Evolutionary conservation across 2,888 invertebrate species (phyloP).

Genomic region (Hoplodrina blanda): DNA sequence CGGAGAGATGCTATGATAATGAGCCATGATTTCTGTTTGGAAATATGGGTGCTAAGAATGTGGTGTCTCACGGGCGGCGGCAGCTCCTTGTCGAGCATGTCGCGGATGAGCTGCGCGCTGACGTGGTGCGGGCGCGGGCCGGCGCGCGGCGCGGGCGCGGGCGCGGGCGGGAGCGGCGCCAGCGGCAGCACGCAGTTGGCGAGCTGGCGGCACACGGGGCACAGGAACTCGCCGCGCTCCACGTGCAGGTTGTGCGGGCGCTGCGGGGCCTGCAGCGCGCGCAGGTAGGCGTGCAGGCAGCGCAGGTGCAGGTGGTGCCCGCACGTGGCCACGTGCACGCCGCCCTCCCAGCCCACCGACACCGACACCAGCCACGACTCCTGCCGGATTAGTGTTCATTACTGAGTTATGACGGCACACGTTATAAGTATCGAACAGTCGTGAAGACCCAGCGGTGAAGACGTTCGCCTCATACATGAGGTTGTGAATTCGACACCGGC

Average conservation of each 20-base stretch:
- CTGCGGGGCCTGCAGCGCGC: slow-evolving; percentile 95
- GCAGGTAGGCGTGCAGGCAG: slow-evolving; percentile 97
- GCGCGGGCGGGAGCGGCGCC: slow-evolving; percentile 89
- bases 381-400: slow-evolving; percentile 72
- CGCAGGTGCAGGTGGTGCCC: slow-evolving; percentile 99
- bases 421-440: no score
- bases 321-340: slow-evolving; percentile 98
- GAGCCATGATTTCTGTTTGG: no score
- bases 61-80: slow-evolving; percentile 90
- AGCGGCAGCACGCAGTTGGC: slow-evolving; percentile 95
- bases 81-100: slow-evolving; percentile 92
- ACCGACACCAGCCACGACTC: slow-evolving; percentile 94
- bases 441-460: no score
- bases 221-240: slow-evolving; percentile 96
- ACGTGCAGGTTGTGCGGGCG: slow-evolving; percentile 93
- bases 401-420: background rate
- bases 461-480: no score
- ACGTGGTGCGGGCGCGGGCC: slow-evolving; percentile 89
- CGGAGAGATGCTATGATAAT: no score
- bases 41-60: no score
- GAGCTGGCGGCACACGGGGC: slow-evolving; percentile 97
- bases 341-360: slow-evolving; percentile 96
- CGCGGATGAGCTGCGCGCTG: slow-evolving; percentile 81
- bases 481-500: no score
- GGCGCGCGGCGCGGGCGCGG: slow-evolving; percentile 6